Evolutionary conservation across 1,140 invertebrate genomes (phyloP), one percentile per base, ranked within the genome.

Genomic region (Cyclina sinensis): DNA sequence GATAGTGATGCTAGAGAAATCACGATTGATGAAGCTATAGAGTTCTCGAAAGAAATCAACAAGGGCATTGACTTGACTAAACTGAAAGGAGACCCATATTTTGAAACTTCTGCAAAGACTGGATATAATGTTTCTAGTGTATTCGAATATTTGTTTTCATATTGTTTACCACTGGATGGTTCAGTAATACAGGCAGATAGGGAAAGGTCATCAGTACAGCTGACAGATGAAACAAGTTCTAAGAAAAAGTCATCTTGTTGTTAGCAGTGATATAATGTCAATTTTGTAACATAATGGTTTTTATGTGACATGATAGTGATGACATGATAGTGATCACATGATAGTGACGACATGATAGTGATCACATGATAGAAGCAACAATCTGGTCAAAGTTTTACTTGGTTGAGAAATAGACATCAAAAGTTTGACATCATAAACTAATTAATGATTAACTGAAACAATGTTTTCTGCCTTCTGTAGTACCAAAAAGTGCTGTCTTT

Each of bases 51-150:
- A 27, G 94, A 94, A 84, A 91, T 95, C 12, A 95, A 95, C 65
- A 88, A 91, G 46, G 84, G 92, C 39, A 86, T 94, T 5, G 91
- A 94, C 46, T 16, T 92, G 4, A 81, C 51, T n/a, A 91, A 90
- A 86, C 48, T 92, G 14, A 83, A 90, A 11, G 68, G 82, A 12
- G 89, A 94, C 1, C 95, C 95, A 5, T 96, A 95, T 88, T 96
- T 95, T 92, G 95, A 96, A 86, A 95, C 95, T 0, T 96, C 95
- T 11, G 95, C 95, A 90, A 89, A 93, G 39, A 92, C 88, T 46
- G 95, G 95, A 27, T 51, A 93, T 11, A 94, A 94, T 86, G 95
- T 96, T 5, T 89, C 92, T 14, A 91, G 94, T 37, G 91, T 95
- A 76, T 96, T 96, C 92, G 95, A 96, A 79, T 95, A 92, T 90